Base-by-base conservation (phyloP, 2,888 invertebrate species). In the Napeogenes sylphis region DNA sequence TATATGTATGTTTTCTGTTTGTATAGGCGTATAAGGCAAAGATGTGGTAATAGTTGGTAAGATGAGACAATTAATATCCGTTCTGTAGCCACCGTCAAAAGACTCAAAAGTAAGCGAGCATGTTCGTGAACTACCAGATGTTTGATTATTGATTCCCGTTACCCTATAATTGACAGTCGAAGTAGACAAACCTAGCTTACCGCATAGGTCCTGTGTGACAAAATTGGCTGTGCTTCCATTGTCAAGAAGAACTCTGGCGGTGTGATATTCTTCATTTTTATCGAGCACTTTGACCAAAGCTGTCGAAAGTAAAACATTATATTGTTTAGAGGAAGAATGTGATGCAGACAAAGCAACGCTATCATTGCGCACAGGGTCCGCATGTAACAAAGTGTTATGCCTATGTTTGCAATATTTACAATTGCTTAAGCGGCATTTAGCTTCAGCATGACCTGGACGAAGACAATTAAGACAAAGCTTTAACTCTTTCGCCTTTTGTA, bases 361-460 rank as follows among this genome's bases (percentile, higher is more conserved):
- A 13, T 61, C 45, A 53, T n/a, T 13, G 35, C 38, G 1, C 45
- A 21, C 14, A 30, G 46, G 42, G 30, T 63, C 62, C 45, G 56
- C 21, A 55, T 71, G 72, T 53, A 72, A 65, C 1, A 71, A 55
- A 0, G 70, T 69, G 38, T 69, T 72, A n/a, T 71, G 71, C 33
- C 61, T 65, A 3, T 57, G 12, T 45, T 63, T 66, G 35, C 73
- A 75, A 54, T 69, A 68, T 51, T 67, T 70, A 45, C 71, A 21
- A n/a, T n/a, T n/a, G n/a, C n/a, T n/a, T n/a, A n/a, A n/a, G n/a
- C n/a, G n/a, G n/a, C n/a, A n/a, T n/a, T n/a, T n/a, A n/a, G n/a
- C n/a, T n/a, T n/a, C n/a, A n/a, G n/a, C n/a, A n/a, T n/a, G n/a
- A n/a, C n/a, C n/a, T n/a, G n/a, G n/a, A n/a, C n/a, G n/a, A n/a